Percentiles rank a stretch among this genome's conserved stretches.
Evolutionary conservation across 1,140 invertebrate species (phyloP).

Genomic region (Pogonus chalceus): DNA sequence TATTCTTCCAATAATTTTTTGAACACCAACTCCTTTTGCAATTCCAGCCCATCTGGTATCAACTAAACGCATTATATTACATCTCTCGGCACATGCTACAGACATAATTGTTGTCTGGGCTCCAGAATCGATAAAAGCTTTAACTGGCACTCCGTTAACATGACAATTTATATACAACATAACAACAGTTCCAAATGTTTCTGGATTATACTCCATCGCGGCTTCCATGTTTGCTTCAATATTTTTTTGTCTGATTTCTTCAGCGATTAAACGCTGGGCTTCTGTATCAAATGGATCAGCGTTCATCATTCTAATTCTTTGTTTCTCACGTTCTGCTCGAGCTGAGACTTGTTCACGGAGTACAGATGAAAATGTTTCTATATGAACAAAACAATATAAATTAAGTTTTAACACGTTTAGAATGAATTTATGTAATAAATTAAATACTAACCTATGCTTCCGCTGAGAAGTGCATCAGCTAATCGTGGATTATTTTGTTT

Average conservation of each 20-base stretch:
- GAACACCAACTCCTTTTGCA: slow-evolving; percentile 92
- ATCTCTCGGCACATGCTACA: slow-evolving; percentile 81
- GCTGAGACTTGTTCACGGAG: slow-evolving; percentile 71
- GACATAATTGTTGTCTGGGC: slow-evolving; percentile 94
- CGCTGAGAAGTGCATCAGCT: slow-evolving; percentile 80
- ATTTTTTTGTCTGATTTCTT: slow-evolving; percentile 91
- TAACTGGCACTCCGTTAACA: slow-evolving; percentile 91
- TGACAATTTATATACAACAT: slow-evolving; percentile 96
- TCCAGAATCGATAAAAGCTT: slow-evolving; percentile 96
- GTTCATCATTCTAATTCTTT: slow-evolving; percentile 76
- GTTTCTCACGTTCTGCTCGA: slow-evolving; percentile 66
- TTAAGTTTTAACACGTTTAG: neutral
- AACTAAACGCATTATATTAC: slow-evolving; percentile 91
- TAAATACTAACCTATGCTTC: slow-evolving; percentile 55
- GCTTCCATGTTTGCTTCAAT: slow-evolving; percentile 98
- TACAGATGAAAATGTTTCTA: slow-evolving; percentile 73
- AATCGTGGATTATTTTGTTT: slow-evolving; percentile 90
- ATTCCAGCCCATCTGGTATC: slow-evolving; percentile 91
- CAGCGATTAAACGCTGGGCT: slow-evolving; percentile 87
- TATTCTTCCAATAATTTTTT: slow-evolving; percentile 90
- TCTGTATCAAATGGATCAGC: slow-evolving; percentile 94
- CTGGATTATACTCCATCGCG: slow-evolving; percentile 96
- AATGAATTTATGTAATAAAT: slow-evolving; percentile 3
- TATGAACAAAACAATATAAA: slow-evolving; percentile 13
- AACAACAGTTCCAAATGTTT: slow-evolving; percentile 92